Base-by-base conservation (phyloP, 2,113 vertebrate species). In the Cyprinodon brontotheroides region DNA sequence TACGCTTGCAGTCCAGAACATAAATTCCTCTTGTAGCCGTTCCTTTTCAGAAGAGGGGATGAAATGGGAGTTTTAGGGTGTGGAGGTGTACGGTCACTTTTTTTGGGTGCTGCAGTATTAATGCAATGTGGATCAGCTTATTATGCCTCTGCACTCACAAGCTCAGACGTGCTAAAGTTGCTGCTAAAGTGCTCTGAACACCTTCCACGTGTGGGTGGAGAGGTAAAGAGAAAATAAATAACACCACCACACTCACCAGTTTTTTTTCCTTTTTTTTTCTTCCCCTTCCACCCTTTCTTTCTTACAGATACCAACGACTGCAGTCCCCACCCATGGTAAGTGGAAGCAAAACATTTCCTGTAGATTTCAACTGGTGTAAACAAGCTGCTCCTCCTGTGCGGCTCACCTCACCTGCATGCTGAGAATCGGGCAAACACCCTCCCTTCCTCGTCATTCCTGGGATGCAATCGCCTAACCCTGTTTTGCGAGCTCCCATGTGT, bases 311-410 rank as follows among this genome's bases (percentile, higher is more conserved):
- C 97, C 80, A 98, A 99, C 0, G 97, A 99, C 93, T 99, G 97
- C 95, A 98, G 94, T 91, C 97, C 97, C 81, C 97, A 98, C 89
- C 98, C 97, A 74, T 98, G 97, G 98, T 99, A 94, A 96, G 96
- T 91, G 83, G 66, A 90, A 81, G 79, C 85, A 82, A 88, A 92
- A 91, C 86, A 88, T 91, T 90, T 90, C 81, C 83, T 81, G 75
- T 77, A 72, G 78, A 85, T 89, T 81, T 74, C 48, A n/a, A 78
- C 75, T 63, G 63, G 83, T 82, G 84, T 88, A 89, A 92, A 92
- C 89, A 90, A 40, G 89, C 64, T 79, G 72, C 82, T 81, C 72
- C 89, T 80, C 62, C 77, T 66, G 75, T 61, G 72, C 77, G 20
- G 82, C 79, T 84, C 50, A 57, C 83, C 81, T 92, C 92, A 93